phyloP scores from a whole-genome alignment of 1,140 invertebrate species.

The Drosophila takahashii region DNA sequence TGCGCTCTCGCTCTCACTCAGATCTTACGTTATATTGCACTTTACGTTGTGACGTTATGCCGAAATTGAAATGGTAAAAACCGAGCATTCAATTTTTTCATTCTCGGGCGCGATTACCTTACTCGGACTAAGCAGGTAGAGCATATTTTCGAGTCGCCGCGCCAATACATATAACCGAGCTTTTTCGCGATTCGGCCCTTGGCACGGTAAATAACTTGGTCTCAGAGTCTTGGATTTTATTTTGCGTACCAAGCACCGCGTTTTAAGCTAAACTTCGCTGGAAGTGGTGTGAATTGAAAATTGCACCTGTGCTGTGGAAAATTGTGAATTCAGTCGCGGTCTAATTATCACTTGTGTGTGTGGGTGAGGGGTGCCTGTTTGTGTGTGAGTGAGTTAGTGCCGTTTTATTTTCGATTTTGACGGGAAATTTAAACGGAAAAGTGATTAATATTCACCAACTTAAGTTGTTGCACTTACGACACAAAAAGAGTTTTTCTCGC shows the following conservation, averaged over 20 bases:
- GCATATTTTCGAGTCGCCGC: not conserved
- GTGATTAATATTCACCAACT: constrained; percentile 49
- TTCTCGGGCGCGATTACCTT: too few species aligned
- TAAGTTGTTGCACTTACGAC: constrained; percentile 18
- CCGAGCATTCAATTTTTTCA: too few species aligned
- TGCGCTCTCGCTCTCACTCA: too few species aligned
- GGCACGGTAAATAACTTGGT: constrained; percentile 17
- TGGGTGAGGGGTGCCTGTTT: constrained; percentile 7
- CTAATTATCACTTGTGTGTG: constrained; percentile 22
- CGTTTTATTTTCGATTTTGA: constrained; percentile 30
- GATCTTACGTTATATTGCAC: too few species aligned
- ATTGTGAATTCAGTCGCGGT: constrained; percentile 44
- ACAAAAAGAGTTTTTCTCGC: constrained; percentile 22
- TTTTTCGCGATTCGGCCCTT: constrained; percentile 10
- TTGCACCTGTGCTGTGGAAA: constrained; percentile 52
- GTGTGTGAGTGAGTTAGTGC: constrained; percentile 15
- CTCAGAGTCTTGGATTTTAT: not conserved
- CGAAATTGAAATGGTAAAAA: too few species aligned
- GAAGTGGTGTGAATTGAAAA: constrained; percentile 29
- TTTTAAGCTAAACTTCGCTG: not conserved
- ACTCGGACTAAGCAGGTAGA: not conserved
- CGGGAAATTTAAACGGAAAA: constrained; percentile 24
- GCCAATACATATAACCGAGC: not conserved
- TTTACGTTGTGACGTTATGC: too few species aligned
- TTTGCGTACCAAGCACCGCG: not conserved